Evolutionary conservation across 2,888 invertebrate genomes (phyloP), one percentile per base, ranked within the genome.

Genomic region (Eristalis pertinax): DNA sequence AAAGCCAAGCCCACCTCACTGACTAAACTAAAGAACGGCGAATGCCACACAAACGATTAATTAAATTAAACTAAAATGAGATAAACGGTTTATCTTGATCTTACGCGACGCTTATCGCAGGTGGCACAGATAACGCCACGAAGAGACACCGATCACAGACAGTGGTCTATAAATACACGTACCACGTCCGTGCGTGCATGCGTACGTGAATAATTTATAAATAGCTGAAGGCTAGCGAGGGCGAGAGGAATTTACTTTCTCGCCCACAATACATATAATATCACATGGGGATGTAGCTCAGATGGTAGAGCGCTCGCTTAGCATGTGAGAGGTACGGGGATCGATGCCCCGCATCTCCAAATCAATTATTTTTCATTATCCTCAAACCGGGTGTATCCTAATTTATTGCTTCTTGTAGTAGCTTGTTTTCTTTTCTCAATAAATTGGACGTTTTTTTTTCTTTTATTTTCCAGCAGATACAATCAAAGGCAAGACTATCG

Each of bases 251-350:
- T 19, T 50, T 19, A 1, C 8, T 50, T 19, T 8, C 8, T 19
- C 8, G 19, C 50, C 8, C n/a, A 50, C 19, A 19, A 19, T 8
- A 7, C n/a, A 19, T 19, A n/a, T n/a, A n/a, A n/a, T 50, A 50
- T 50, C 50, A 60, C 60, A 26, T 11, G 93, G 93, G 93, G 93
- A 92, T 92, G 92, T 93, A 92, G 93, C 93, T 93, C 93, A 93
- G 92, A 92, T 92, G 93, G 93, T 93, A 93, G 93, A 93, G 93
- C 91, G 91, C 91, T 91, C 91, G 91, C 91, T 91, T 91, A 91
- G 91, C 91, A 91, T 91, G 91, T 91, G 91, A 91, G 91, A 91
- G 91, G 91, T 91, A 91, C 91, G 90, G 91, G 91, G 91, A 91
- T 91, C 91, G 91, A 91, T 91, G 91, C 91, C 91, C 91, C 90